These are phyloP conservation scores for Oxystoma pomonae DNA, from an alignment of 2,888 invertebrate species.

Conservation along the genomic window DNA sequence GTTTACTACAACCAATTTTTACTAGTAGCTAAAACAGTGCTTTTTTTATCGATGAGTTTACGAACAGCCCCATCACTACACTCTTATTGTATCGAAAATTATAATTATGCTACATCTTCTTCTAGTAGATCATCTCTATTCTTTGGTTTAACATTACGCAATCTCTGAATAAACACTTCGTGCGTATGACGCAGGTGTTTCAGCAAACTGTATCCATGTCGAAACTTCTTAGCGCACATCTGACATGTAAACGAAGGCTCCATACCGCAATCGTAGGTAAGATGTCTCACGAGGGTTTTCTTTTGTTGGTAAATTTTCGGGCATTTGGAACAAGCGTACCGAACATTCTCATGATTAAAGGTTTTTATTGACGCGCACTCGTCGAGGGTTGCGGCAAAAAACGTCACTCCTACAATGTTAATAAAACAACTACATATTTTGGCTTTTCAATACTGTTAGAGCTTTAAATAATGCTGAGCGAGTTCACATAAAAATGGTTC, in stretches of 20 bases:
- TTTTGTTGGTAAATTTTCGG: constrained; percentile 27
- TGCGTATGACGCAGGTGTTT: constrained; percentile 11
- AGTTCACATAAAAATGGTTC: too few species aligned
- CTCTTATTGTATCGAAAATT: too few species aligned
- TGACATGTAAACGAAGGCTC: constrained; percentile 33
- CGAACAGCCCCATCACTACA: too few species aligned
- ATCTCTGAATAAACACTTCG: not conserved
- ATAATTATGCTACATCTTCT: too few species aligned
- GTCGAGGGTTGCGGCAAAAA: not conserved
- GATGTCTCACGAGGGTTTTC: constrained; percentile 46
- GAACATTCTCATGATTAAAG: not conserved
- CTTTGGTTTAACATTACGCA: not conserved
- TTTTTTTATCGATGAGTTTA: too few species aligned
- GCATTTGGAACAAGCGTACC: constrained; percentile 22
- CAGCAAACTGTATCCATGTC: constrained; percentile 18
- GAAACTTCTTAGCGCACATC: constrained; percentile 21
- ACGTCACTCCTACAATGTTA: too few species aligned
- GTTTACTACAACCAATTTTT: too few species aligned
- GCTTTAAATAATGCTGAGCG: too few species aligned
- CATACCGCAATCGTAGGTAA: constrained; percentile 38
- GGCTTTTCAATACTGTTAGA: too few species aligned
- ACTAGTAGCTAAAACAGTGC: too few species aligned
- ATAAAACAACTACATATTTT: too few species aligned
- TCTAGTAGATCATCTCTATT: not conserved
- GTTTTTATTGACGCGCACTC: not conserved